Evolutionary conservation across 2,888 invertebrate genomes (phyloP).

Genomic region (Glaucopsyche alexis): DNA sequence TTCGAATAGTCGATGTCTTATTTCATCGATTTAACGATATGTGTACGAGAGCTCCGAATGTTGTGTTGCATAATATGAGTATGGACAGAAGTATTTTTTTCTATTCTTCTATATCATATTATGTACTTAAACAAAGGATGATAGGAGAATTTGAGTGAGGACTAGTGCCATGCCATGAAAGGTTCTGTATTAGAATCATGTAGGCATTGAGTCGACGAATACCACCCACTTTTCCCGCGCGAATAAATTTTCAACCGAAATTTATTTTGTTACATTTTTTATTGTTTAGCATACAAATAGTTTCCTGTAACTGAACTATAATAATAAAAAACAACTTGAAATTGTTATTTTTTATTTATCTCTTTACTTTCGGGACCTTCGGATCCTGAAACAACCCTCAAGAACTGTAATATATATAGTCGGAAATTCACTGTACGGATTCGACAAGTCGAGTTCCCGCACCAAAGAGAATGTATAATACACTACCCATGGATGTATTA

Average conservation of each 20-base stretch:
- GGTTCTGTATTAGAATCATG: slow-evolving; percentile 76
- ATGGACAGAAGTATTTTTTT: slow-evolving; percentile 50
- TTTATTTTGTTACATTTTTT: slow-evolving; percentile 67
- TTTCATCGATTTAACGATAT: neutral
- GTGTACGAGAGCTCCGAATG: slow-evolving; percentile 42
- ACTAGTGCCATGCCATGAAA: slow-evolving; percentile 80
- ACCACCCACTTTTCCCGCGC: slow-evolving; percentile 79
- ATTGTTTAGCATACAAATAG: slow-evolving; percentile 62
- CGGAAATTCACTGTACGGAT: no score
- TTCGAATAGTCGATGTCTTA: neutral
- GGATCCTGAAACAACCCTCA: no score
- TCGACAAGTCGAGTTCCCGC: no score
- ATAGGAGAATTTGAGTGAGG: slow-evolving; percentile 76
- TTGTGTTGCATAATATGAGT: slow-evolving; percentile 33
- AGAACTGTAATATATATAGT: no score
- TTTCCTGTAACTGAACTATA: slow-evolving; percentile 72
- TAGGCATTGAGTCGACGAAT: slow-evolving; percentile 76
- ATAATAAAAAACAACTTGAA: slow-evolving; percentile 72
- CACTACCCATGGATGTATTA: no score
- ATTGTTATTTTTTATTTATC: slow-evolving; percentile 40
- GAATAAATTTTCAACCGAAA: slow-evolving; percentile 57
- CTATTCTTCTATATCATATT: slow-evolving; percentile 49
- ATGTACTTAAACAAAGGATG: slow-evolving; percentile 68
- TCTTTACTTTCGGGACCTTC: no score
- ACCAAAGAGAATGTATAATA: no score